phyloP scores from a whole-genome alignment of 2,113 vertebrate species.

The Lonchura striata region DNA sequence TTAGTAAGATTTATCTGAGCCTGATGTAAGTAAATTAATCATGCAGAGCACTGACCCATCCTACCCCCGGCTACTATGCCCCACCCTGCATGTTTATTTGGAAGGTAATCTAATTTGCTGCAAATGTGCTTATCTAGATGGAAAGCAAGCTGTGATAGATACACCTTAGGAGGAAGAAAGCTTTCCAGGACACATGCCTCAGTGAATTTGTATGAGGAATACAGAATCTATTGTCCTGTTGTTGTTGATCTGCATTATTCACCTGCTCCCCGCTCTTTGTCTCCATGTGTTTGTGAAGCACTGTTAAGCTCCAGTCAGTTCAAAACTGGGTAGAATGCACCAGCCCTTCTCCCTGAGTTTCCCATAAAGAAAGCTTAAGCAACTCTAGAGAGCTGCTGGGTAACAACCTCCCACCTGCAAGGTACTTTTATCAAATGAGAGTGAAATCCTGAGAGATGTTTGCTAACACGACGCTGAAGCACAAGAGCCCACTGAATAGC shows the following conservation, averaged over 20 bases:
- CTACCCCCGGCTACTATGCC: background rate
- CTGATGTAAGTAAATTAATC: background rate
- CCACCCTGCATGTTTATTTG: background rate
- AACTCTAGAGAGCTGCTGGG: background rate
- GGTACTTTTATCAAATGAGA: background rate
- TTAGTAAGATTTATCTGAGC: background rate
- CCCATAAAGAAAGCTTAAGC: background rate
- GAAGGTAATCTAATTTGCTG: slow-evolving; percentile 1
- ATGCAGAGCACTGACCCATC: background rate
- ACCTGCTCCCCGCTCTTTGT: background rate
- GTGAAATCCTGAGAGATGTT: background rate
- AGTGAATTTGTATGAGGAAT: background rate
- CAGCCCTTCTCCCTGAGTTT: background rate
- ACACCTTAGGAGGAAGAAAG: background rate
- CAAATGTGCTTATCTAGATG: background rate
- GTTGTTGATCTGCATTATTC: background rate
- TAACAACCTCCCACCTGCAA: background rate
- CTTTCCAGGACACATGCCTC: background rate
- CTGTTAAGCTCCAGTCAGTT: background rate
- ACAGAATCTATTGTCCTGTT: background rate
- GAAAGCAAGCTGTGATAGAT: background rate
- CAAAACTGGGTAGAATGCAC: background rate
- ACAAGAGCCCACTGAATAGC: background rate
- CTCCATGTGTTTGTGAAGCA: background rate
- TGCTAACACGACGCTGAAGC: background rate